Evolutionary conservation across 1,140 invertebrate genomes (phyloP), one percentile per base, ranked within the genome.

Genomic region (Drosophila varians): DNA sequence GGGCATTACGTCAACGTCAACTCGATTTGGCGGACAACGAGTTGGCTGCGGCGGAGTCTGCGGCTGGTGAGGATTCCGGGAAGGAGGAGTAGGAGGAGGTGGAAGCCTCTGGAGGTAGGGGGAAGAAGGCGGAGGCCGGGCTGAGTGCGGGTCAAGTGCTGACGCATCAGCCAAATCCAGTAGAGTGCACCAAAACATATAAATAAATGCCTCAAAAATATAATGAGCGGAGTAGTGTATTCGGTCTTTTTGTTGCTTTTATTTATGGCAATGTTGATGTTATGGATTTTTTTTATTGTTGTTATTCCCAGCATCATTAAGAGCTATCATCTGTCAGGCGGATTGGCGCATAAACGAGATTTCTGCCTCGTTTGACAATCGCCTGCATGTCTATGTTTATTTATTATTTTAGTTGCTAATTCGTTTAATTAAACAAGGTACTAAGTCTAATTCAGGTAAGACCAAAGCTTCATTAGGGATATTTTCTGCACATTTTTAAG

Each of bases 161-260:
- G 80, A 87, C 76, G 80, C 80, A 86, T 87, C 80, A 80, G 80
- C 80, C 80, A 84, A 84, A 84, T 80, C 76, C 72, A 86, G 72
- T 86, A 62, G 69, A 84, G 80, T 87, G 80, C 80, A 84, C 57
- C 72, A 72, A 80, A 84, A 84, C 66, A 86, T 52, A 80, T 80
- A 74, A 9, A 31, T 31, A 38, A 87, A 66, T 58, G 62, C 72
- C 69, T 79, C 53, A 80, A 73, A 80, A 74, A 87, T 87, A 86
- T 87, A 86, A 74, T 86, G 80, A 71, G 77, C 78, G 36, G 65
- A 66, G 60, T 64, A 42, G 36, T 38, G 36, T 12, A 14, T 38
- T 12, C 36, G n/a, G 36, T 5, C 16, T 38, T 38, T 12, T 38
- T 38, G 14, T 38, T 38, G 1, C 16, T 38, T 38, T 38, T 12